Conservation (phyloP, 2,113 vertebrate genomes). For the Elachura formosa region DNA sequence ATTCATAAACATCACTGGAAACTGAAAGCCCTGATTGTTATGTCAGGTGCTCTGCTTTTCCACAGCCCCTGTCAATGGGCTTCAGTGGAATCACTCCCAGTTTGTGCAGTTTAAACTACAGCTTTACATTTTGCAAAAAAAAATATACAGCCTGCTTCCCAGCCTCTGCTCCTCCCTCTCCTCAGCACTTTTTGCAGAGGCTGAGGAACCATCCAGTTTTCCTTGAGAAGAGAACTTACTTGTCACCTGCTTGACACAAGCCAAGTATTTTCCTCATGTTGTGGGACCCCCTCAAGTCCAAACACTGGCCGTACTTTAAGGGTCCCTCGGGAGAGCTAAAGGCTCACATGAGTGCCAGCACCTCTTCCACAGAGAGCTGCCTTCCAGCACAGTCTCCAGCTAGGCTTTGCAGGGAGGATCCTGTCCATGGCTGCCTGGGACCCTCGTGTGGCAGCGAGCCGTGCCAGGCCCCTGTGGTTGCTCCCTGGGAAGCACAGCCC, state of each 20-base stretch:
- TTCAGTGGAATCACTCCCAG: background rate
- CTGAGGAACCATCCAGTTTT: background rate
- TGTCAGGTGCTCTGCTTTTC: background rate
- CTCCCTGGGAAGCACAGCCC: background rate
- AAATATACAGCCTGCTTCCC: background rate
- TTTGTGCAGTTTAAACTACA: background rate
- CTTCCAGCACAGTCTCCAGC: background rate
- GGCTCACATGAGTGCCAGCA: background rate
- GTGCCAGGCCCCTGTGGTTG: background rate
- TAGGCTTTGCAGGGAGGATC: background rate
- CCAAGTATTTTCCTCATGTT: background rate
- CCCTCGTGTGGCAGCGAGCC: background rate
- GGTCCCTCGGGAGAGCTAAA: background rate
- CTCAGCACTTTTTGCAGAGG: background rate
- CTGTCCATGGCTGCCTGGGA: background rate
- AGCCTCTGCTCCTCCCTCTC: background rate
- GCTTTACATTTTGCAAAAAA: background rate
- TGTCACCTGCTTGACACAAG: background rate
- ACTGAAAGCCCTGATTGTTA: background rate
- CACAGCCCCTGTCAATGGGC: background rate
- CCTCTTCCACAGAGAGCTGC: background rate
- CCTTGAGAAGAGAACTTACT: background rate
- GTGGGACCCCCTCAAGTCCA: background rate
- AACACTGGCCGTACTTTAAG: background rate
- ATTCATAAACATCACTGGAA: background rate